phyloP scores from a whole-genome alignment of 2,888 invertebrate species.

The Deroplatys truncata region DNA sequence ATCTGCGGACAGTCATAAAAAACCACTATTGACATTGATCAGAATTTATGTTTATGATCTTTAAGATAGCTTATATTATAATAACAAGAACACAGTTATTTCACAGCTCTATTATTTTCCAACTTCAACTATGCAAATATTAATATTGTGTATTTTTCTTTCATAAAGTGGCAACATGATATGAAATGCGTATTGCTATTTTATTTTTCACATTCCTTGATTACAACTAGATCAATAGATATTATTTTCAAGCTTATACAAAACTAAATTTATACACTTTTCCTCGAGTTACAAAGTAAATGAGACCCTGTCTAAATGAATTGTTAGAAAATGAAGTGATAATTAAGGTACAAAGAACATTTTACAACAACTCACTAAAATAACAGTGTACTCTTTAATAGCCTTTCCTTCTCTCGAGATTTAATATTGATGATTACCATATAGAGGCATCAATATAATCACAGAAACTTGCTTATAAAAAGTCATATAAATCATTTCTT shows the following conservation, averaged over 20 bases:
- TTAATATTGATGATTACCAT: not conserved
- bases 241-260: not conserved
- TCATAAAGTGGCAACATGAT: too few species aligned
- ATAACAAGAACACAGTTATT: too few species aligned
- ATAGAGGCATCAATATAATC: not conserved
- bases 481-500: not conserved
- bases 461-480: not conserved
- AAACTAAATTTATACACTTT: not conserved
- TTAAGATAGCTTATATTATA: too few species aligned
- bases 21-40: too few species aligned
- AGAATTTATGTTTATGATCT: too few species aligned
- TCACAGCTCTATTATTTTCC: too few species aligned
- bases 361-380: not conserved
- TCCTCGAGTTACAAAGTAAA: not conserved
- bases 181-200: too few species aligned
- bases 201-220: too few species aligned
- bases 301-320: not conserved
- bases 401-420: not conserved
- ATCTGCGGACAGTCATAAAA: too few species aligned
- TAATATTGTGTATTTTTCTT: too few species aligned
- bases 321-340: not conserved
- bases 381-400: not conserved
- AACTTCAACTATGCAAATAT: too few species aligned
- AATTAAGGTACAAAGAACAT: not conserved
- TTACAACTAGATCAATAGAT: too few species aligned